Conservation (phyloP, 2,113 vertebrate genomes). For the Eudyptes chrysolophus region DNA sequence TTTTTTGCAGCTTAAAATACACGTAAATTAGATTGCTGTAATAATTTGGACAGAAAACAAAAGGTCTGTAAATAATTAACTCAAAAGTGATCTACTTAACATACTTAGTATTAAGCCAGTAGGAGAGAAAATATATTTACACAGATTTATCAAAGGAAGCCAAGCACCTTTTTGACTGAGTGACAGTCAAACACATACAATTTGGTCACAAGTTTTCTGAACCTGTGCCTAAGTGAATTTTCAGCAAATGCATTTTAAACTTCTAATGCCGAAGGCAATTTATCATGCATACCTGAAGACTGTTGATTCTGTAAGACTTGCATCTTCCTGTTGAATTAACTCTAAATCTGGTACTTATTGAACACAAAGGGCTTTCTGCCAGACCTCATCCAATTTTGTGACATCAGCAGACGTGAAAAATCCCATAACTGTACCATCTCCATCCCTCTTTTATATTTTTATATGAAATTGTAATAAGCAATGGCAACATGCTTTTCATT, state of each 20-base stretch:
- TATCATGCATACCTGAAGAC: background rate
- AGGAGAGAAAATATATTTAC: background rate
- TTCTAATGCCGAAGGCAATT: background rate
- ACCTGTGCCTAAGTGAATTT: background rate
- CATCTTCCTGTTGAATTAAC: background rate
- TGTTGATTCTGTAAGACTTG: background rate
- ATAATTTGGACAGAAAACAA: background rate
- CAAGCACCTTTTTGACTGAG: background rate
- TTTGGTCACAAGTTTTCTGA: background rate
- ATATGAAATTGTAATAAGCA: background rate
- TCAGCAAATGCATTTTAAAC: background rate
- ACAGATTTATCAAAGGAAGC: background rate
- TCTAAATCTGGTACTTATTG: slow-evolving; percentile 14
- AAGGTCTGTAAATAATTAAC: background rate
- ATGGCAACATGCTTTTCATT: background rate
- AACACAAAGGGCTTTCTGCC: background rate
- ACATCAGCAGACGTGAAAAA: background rate
- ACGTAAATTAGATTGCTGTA: background rate
- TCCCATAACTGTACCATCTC: background rate
- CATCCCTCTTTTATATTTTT: background rate
- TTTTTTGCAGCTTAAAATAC: background rate
- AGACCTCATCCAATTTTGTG: background rate
- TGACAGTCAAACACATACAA: background rate
- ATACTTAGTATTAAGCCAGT: background rate
- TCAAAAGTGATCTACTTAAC: background rate